Base-by-base conservation (phyloP, 2,797 vertebrate genomes). In the Anguilla obscura region DNA sequence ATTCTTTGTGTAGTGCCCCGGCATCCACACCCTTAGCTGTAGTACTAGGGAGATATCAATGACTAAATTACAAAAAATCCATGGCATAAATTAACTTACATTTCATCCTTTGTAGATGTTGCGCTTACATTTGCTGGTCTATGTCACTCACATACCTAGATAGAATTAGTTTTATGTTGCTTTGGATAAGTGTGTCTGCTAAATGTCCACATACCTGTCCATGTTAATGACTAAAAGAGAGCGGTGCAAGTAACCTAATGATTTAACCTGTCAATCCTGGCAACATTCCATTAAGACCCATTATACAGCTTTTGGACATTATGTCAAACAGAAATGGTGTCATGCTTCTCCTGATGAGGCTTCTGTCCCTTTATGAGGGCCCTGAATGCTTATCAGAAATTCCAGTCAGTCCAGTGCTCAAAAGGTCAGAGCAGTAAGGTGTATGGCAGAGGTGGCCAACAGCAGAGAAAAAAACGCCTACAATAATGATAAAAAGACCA, bases 291-390 rank as follows among this genome's bases (percentile, higher is more conserved):
- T 86, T 88, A 88, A 54, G 54, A 66, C 27, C 48, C 85, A 89
- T 86, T 88, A 88, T 85, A 76, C 18, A 30, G 83, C 66, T 88
- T 85, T 54, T 52, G 63, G 52, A 85, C 86, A 84, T 87, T 88
- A 86, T 71, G 87, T 90, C 87, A 90, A 87, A 90, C 87, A 88
- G 87, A 87, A 90, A 90, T 90, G 58, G 76, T 56, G 88, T 85
- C 85, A 71, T 56, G 48, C 71, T 48, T 58, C 85, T 36, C 74
- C 85, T 63, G 33, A 24, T n/a, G 56, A 84, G 56, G 16, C 74
- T 36, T 66, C 58, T 10, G 66, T 16, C 27, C 66, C 88, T 90
- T 76, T 88, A 93, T 86, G 91, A 92, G 91, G 93, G 90, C 33
- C 24, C 52, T n/a, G 66, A 87, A 48, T 33, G 24, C 85, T 84